Evolutionary conservation across 1,140 invertebrate genomes (phyloP), one percentile per base, ranked within the genome.

Genomic region (Acarapis woodi): DNA sequence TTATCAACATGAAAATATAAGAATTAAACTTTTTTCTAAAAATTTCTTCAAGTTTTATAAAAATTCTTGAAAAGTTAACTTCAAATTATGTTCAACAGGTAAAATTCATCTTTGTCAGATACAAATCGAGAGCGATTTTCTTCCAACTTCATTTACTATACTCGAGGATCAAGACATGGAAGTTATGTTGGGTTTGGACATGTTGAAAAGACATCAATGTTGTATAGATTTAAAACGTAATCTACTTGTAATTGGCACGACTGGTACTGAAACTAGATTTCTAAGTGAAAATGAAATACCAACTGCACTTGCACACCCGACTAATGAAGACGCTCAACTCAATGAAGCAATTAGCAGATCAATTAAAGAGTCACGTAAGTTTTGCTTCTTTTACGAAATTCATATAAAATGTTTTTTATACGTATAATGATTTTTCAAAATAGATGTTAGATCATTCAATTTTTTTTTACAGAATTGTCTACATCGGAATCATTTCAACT

Each of bases 121-220:
- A 51, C 74, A 88, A 56, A 94, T 96, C 43, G 80, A 77, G 44
- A 71, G 71, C 44, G 78, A 82, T 51, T 85, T 80, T 57, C 60
- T 97, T 8, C 80, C 82, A 2, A 85, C 83, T 2, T 90, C 85
- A 4, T 97, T 97, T 57, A 87, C 80, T 19, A 83, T 97, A n/a
- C 59, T 97, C 16, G 77, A 90, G 53, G 75, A 94, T 44, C 87
- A 96, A 53, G 75, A 79, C 3, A 93, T 96, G 82, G 88, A 97
- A 50, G 93, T 97, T 80, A 57, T 97, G 15, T 59, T 97, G 4
- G 88, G 88, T 0, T 62, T 97, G 21, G 88, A 97, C 51, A 94
- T 96, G 82, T 59, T 97, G 0, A 87, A 83, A 58, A 60, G 88
- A 44, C 88, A 97, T 63, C 78, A 83, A 69, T 94, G 87, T 61